Evolutionary conservation across 1,140 invertebrate species (phyloP), one percentile per base, ranked within the genome.

Genomic region (Geopemphigus sp.): DNA sequence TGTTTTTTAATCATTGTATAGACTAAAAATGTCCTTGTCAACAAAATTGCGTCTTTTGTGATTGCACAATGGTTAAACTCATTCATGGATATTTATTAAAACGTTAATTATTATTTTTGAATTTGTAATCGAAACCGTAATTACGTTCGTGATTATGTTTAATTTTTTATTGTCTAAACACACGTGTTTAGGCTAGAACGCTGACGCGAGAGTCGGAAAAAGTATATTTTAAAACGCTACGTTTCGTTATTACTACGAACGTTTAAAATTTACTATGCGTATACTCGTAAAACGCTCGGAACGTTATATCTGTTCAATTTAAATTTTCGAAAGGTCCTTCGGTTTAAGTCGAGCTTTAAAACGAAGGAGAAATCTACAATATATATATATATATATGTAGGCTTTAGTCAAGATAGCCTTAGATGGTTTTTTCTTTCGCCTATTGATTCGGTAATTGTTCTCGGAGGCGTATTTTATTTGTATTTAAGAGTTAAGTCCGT

Each of bases 11-110:
- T 15, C 12, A 22, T 68, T 68, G 5, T 47, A 12, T 47, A 22
- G 39, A 47, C 15, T n/a, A 64, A n/a, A 15, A 45, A 24, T 5
- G 19, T 17, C 22, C 22, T 47, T 68, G n/a, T 22, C 45, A 47
- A 68, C 22, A 50, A 50, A 50, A 68, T 50, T 26, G 24, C 0
- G n/a, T 68, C 22, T 68, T 47, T 68, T 68, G 64, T 64, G 8
- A 66, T 22, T 22, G 12, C 14, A 66, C 11, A 45, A 22, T 22
- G n/a, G 47, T 11, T 66, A 39, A 66, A 45, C n/a, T 39, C 11
- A 39, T 66, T n/a, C 19, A 39, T 1, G 39, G 19, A 45, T 66
- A 45, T 64, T 14, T 22, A 45, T 22, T 39, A 39, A 39, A 63
- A 32, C 32, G 15, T 26, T 17, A 14, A 17, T 17, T 19, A 8